Percentiles rank a stretch among this genome's conserved stretches.
Conservation (phyloP, 1,140 invertebrate genomes). For the Trissolcus basalis region DNA sequence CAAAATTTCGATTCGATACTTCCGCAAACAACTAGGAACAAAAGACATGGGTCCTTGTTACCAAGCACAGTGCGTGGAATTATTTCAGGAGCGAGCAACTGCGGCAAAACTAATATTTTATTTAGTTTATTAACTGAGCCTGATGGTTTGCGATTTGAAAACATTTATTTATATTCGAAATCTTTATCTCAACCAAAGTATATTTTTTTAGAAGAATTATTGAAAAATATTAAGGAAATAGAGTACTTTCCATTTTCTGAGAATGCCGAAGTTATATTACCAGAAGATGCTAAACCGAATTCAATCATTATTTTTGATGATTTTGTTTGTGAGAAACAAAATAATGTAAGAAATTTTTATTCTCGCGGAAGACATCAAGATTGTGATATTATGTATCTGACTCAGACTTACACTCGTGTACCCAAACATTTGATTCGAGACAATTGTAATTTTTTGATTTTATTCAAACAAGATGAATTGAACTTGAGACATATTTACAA, state of each 20-base stretch:
- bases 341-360: constrained; percentile 65
- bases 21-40: not conserved
- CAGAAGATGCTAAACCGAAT: not conserved
- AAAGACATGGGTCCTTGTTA: not conserved
- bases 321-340: constrained; percentile 65
- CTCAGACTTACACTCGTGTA: constrained; percentile 67
- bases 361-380: constrained; percentile 66
- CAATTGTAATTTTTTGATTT: constrained; percentile 60
- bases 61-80: not conserved
- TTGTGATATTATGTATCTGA: constrained; percentile 67
- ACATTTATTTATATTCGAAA: constrained; percentile 3
- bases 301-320: constrained; percentile 68
- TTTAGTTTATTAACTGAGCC: not conserved
- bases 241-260: not conserved
- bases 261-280: not conserved
- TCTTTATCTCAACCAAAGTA: not conserved
- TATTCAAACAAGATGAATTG: constrained; percentile 59
- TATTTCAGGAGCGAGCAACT: not conserved
- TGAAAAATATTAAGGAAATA: not conserved
- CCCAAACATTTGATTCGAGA: constrained; percentile 68
- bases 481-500: constrained; percentile 68
- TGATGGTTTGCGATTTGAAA: not conserved
- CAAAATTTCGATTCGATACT: not conserved
- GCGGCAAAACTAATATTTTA: not conserved
- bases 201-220: not conserved